Evolutionary conservation across 2,888 invertebrate genomes (phyloP).

Genomic region (Mythimna pallens): DNA sequence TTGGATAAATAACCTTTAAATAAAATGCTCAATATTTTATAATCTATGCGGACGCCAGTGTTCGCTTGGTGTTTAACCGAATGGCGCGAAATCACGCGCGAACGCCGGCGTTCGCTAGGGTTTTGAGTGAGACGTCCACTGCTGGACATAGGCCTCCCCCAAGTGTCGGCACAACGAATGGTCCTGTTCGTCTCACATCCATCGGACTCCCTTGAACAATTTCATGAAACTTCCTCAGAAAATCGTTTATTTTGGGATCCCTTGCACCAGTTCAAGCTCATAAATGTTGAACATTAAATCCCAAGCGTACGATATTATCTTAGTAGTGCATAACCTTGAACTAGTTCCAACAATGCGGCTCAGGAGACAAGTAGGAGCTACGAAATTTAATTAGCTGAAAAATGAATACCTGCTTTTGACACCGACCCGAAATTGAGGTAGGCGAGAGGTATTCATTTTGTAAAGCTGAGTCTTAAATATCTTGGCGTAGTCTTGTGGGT

Average conservation of each 20-base stretch:
- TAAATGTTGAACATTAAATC: slow-evolving; percentile 50
- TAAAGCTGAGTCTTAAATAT: slow-evolving; percentile 56
- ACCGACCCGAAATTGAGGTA: slow-evolving; percentile 55
- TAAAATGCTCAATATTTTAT: too few species aligned
- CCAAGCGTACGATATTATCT: slow-evolving; percentile 52
- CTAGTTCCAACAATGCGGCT: slow-evolving; percentile 53
- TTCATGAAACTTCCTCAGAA: neutral
- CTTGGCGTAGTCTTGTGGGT: slow-evolving; percentile 46
- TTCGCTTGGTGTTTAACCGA: too few species aligned
- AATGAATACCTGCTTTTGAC: slow-evolving; percentile 62
- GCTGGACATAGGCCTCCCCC: too few species aligned
- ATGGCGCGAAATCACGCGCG: too few species aligned
- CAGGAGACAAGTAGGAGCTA: slow-evolving; percentile 49
- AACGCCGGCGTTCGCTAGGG: too few species aligned
- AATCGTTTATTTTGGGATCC: slow-evolving; percentile 33
- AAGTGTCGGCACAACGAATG: too few species aligned
- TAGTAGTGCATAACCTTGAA: slow-evolving; percentile 56
- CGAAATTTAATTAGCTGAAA: slow-evolving; percentile 62
- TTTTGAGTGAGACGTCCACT: too few species aligned
- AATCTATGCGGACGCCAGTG: too few species aligned
- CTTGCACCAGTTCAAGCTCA: slow-evolving; percentile 34
- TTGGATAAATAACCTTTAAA: too few species aligned
- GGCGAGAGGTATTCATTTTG: slow-evolving; percentile 50
- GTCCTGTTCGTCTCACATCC: too few species aligned
- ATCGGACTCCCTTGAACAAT: neutral